A percentile compares a stretch with the other conserved stretches of the same genome.
These are phyloP conservation scores for Meloidogyne floridensis DNA, from an alignment of 1,140 invertebrate genomes.

Conservation along the genomic window DNA sequence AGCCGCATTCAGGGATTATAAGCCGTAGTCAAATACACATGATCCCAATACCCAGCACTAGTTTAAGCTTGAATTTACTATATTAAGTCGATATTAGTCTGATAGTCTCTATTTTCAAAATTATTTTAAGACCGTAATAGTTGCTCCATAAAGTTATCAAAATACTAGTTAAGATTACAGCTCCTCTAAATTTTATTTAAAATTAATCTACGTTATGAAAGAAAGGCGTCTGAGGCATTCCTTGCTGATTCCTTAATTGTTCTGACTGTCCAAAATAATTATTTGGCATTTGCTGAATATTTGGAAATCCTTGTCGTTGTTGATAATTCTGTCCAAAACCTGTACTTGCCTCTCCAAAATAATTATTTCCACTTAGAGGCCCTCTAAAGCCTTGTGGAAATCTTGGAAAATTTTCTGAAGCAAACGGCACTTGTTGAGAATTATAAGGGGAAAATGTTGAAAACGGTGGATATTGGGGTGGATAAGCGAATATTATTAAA, in stretches of 20 bases:
- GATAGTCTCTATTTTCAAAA: too few relatives aligned
- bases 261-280: not conserved
- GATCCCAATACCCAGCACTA: too few relatives aligned
- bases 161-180: too few relatives aligned
- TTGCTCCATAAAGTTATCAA: too few relatives aligned
- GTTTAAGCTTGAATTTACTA: too few relatives aligned
- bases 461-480: not conserved
- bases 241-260: not conserved
- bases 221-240: not conserved
- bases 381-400: not conserved
- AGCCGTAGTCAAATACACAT: too few relatives aligned
- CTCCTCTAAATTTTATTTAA: too few relatives aligned
- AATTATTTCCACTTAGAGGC: conserved; percentile 1
- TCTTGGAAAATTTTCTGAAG: not conserved
- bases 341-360: not conserved
- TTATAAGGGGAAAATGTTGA: not conserved
- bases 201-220: not conserved
- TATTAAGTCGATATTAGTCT: too few relatives aligned
- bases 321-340: not conserved
- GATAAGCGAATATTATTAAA: not conserved
- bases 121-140: too few relatives aligned
- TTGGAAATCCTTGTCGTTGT: not conserved
- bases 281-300: not conserved
- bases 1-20: too few relatives aligned
- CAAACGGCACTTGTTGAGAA: not conserved